phyloP scores from a whole-genome alignment of 2,888 invertebrate species.

The Drymonia ruficornis region DNA sequence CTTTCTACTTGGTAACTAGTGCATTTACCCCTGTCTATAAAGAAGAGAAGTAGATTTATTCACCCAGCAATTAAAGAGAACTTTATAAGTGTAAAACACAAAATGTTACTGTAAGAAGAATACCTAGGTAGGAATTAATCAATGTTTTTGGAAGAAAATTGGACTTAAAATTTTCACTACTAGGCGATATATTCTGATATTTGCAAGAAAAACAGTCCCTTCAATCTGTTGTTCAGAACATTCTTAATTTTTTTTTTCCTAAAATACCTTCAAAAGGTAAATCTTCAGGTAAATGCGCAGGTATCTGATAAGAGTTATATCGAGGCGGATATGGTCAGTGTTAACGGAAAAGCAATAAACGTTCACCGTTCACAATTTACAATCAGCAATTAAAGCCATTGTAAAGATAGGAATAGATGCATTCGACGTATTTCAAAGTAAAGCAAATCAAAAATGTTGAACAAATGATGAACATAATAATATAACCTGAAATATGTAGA shows the following conservation, averaged over 20 bases:
- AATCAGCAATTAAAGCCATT: constrained; percentile 4
- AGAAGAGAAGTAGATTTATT: not conserved
- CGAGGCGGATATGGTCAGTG: not conserved
- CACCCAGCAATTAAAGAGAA: too few relatives aligned
- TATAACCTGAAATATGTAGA: too few relatives aligned
- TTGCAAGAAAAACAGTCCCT: too few relatives aligned
- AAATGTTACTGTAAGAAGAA: too few relatives aligned
- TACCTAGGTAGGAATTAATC: too few relatives aligned
- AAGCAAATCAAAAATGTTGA: too few relatives aligned
- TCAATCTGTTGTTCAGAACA: not conserved
- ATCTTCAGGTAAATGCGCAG: not conserved
- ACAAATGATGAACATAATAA: too few relatives aligned
- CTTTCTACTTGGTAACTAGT: constrained; percentile 45
- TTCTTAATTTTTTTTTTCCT: not conserved
- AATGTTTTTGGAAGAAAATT: too few relatives aligned
- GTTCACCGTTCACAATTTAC: constrained; percentile 2
- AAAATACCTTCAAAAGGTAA: not conserved
- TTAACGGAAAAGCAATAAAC: constrained; percentile 6
- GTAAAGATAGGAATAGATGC: constrained; percentile 1
- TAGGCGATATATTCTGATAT: too few relatives aligned
- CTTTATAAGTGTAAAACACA: too few relatives aligned
- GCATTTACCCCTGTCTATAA: constrained; percentile 40
- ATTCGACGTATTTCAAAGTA: not conserved
- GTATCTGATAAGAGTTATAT: not conserved
- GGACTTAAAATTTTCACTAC: too few relatives aligned